Evolutionary conservation across 2,113 vertebrate species (phyloP).

Genomic region (Psettodes erumei): DNA sequence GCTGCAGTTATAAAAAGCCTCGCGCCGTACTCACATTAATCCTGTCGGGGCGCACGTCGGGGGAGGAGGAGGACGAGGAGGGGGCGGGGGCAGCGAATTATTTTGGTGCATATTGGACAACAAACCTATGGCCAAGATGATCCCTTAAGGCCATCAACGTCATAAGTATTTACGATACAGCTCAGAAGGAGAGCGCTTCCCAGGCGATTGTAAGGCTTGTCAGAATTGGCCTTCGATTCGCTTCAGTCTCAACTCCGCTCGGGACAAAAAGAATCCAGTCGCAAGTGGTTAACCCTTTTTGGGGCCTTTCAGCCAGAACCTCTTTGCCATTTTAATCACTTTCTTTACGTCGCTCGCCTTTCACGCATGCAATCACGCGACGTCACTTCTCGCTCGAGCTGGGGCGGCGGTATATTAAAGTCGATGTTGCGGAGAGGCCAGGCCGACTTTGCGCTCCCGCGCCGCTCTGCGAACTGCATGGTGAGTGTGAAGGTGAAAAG

Average conservation of each 20-base stretch:
- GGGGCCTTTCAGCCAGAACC: conserved; percentile 49
- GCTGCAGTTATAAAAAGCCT: conserved; percentile 56
- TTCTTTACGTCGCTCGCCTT: conserved; percentile 43
- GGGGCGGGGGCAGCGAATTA: conserved; percentile 44
- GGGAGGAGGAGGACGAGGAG: not conserved
- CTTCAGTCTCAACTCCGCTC: conserved; percentile 60
- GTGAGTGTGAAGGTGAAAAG: not conserved
- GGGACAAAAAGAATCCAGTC: conserved; percentile 71
- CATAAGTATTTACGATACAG: conserved; percentile 80
- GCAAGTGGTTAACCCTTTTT: conserved; percentile 53
- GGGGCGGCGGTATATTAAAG: conserved; percentile 28
- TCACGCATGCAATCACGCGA: conserved; percentile 42
- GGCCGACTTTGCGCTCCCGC: not conserved
- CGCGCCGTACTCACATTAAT: conserved; percentile 56
- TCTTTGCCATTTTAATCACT: conserved; percentile 50
- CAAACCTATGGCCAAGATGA: conserved; percentile 74
- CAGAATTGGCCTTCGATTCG: conserved; percentile 69
- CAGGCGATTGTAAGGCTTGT: conserved; percentile 64
- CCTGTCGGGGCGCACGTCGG: conserved; percentile 29
- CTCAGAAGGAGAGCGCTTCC: conserved; percentile 74
- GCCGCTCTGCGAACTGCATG: not conserved
- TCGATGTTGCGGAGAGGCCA: conserved; percentile 53
- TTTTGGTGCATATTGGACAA: conserved; percentile 75
- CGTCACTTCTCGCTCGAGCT: conserved; percentile 22
- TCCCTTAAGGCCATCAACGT: conserved; percentile 73